phyloP scores from a whole-genome alignment of 2,113 vertebrate species.

The Thunnus maccoyii region DNA sequence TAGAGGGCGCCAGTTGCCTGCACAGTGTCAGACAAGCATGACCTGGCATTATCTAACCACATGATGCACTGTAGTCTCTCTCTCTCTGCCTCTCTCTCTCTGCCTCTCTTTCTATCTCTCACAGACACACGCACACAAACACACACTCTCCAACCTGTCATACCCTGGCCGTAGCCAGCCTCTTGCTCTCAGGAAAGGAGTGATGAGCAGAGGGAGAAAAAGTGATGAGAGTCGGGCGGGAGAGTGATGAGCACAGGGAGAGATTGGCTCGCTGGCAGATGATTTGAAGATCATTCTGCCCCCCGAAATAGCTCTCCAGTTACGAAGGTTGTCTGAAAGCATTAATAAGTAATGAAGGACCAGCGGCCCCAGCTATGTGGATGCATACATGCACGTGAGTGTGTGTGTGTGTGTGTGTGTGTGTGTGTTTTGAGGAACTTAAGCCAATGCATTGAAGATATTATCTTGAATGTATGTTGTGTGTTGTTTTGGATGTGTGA shows the following conservation, averaged over 20 bases:
- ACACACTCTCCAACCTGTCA: conserved; percentile 28
- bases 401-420: conserved; percentile 10
- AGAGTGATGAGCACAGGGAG: conserved; percentile 68
- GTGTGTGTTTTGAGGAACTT: conserved; percentile 12
- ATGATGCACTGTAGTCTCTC: neutral
- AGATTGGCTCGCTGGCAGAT: conserved; percentile 69
- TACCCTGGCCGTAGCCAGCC: conserved; percentile 14
- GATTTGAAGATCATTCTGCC: conserved; percentile 68
- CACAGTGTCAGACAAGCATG: conserved; percentile 41
- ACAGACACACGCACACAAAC: conserved; percentile 15
- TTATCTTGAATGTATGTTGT: neutral
- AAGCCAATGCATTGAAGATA: neutral
- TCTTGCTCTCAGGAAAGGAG: conserved; percentile 46
- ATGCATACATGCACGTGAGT: neutral
- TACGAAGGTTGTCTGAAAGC: conserved; percentile 65
- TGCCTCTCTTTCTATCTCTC: conserved; percentile 2
- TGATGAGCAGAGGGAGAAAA: conserved; percentile 50
- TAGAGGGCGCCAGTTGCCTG: conserved; percentile 69
- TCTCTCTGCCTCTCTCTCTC: neutral
- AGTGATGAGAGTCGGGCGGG: conserved; percentile 55
- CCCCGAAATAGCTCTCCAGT: conserved; percentile 71
- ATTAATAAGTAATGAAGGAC: conserved; percentile 72
- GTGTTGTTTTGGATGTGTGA: conserved; percentile 8
- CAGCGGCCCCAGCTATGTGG: conserved; percentile 22
- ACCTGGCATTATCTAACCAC: conserved; percentile 48